These are phyloP conservation scores for Bursaphelenchus okinawaensis DNA, from an alignment of 2,888 invertebrate species.

Conservation along the genomic window DNA sequence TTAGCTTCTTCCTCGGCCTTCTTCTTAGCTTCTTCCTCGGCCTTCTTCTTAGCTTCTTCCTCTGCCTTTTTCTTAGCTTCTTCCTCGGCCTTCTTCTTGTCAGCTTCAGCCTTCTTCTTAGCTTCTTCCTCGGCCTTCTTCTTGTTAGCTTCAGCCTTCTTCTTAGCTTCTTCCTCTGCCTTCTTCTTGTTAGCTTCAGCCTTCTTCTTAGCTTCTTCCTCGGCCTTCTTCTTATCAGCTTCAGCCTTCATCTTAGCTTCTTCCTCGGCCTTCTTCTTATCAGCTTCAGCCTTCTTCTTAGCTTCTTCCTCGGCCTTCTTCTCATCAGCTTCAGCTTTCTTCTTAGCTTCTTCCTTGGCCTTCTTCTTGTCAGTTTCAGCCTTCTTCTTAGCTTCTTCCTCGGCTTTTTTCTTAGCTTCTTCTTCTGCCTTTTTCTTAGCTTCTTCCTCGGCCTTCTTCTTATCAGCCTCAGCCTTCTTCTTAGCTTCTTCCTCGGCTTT, in stretches of 20 bases:
- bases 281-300: slow-evolving; percentile 13
- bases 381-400: slow-evolving; percentile 13
- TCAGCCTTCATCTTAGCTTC: slow-evolving; percentile 13
- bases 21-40: slow-evolving; percentile 11
- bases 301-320: slow-evolving; percentile 1
- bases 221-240: slow-evolving; percentile 19
- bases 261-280: slow-evolving; percentile 14
- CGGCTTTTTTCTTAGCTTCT: slow-evolving; percentile 14
- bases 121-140: slow-evolving; percentile 19
- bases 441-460: neutral
- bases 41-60: slow-evolving; percentile 19
- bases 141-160: slow-evolving; percentile 16
- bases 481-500: neutral
- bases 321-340: slow-evolving; percentile 18
- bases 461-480: too few relatives aligned
- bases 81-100: slow-evolving; percentile 12
- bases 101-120: slow-evolving; percentile 13
- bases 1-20: slow-evolving; percentile 18
- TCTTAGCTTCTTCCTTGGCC: neutral
- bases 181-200: slow-evolving; percentile 22
- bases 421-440: slow-evolving; percentile 18
- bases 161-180: slow-evolving; percentile 8
- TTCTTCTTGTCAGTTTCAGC: too few relatives aligned
- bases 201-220: slow-evolving; percentile 17
- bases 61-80: slow-evolving; percentile 11